Percentiles rank a stretch among this genome's conserved stretches.
These are phyloP conservation scores for Microchirus variegatus DNA, from an alignment of 2,797 vertebrate species.

Conservation along the genomic window DNA sequence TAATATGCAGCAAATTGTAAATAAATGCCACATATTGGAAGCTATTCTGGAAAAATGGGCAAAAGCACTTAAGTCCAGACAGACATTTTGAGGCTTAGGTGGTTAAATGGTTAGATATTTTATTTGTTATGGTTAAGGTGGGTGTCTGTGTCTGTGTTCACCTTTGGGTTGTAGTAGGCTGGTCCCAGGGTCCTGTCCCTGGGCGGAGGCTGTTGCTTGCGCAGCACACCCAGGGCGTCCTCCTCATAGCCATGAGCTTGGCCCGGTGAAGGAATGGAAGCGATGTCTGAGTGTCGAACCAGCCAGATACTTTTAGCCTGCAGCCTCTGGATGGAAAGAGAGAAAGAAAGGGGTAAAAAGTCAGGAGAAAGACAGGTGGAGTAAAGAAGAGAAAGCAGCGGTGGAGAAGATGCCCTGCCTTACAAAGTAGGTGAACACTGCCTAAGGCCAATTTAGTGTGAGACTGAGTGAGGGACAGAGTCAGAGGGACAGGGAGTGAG, in stretches of 20 bases:
- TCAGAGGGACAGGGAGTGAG: conserved; percentile 1
- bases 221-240: conserved; percentile 70
- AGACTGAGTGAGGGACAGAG: conserved; percentile 23
- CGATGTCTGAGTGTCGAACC: conserved; percentile 63
- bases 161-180: conserved; percentile 81
- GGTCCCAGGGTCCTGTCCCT: conserved; percentile 83
- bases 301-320: conserved; percentile 63
- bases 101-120: no score
- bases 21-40: no score
- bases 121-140: no score
- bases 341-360: conserved; percentile 17
- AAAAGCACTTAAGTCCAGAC: no score
- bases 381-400: conserved; percentile 10
- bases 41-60: no score
- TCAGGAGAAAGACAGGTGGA: conserved; percentile 18
- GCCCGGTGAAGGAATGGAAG: conserved; percentile 82
- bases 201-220: conserved; percentile 70
- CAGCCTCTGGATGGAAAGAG: conserved; percentile 24
- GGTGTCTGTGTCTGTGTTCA: conserved; percentile 12
- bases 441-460: conserved; percentile 38
- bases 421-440: conserved; percentile 46
- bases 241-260: conserved; percentile 84
- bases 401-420: conserved; percentile 37
- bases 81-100: no score
- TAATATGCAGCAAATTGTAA: no score